Evolutionary conservation across 2,888 invertebrate species (phyloP), one percentile per base, ranked within the genome.

Genomic region (Nezara viridula): DNA sequence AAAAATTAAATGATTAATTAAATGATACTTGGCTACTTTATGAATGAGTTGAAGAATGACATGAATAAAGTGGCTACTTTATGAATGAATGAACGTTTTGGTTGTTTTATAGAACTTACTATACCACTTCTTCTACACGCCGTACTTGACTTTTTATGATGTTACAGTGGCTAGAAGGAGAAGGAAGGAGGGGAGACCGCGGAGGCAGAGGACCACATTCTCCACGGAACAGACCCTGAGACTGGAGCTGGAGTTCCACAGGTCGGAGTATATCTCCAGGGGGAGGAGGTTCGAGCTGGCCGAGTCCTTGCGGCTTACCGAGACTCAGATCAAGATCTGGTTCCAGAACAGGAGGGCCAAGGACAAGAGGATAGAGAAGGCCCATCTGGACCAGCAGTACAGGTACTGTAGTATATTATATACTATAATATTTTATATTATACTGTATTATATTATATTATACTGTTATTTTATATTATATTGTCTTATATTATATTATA

Each of bases 311-410:
- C 92, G 92, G 73, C 93, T 96, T 40, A 96, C 96, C 0, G 97
- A 97, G 92, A 97, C 97, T 0, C 95, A 97, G 93, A 97, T 97
- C 91, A 97, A 97, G 93, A 97, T 97, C 90, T 97, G 97, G 97
- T 98, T 98, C 93, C 98, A 98, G 93, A 98, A 98, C 93, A 94
- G 98, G 91, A 94, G 98, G 91, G 98, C 98, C 44, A 98, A 98
- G 93, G 98, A 98, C 93, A 98, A 98, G 93, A 94, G 98, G 91
- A 98, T 98, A 91, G 98, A 98, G 92, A 98, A 98, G 92, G 98
- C 98, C 0, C 98, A 98, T 91, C 94, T 98, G 90, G 98, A 98
- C 93, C 98, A 98, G 92, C 98, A 98, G 92, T 97, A 98, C 93
- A 96, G 98, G 98, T 98, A 93, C 5, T 12, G 24, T 55, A n/a